Evolutionary conservation across 2,888 invertebrate species (phyloP).

Genomic region (Polydrusus tereticollis): DNA sequence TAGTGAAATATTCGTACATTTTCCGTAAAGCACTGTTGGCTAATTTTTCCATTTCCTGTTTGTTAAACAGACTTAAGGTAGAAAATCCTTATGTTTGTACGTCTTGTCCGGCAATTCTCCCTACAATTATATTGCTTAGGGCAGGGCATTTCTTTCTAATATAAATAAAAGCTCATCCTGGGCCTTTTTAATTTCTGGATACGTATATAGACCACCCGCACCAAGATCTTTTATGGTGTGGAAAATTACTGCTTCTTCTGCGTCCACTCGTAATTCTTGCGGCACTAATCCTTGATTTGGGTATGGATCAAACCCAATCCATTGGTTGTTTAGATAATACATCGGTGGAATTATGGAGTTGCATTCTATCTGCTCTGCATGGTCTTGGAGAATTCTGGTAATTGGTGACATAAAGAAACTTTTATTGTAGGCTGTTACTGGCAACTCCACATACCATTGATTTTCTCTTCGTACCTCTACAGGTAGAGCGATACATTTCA

Average conservation of each 20-base stretch:
- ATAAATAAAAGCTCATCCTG: background rate
- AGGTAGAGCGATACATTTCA: background rate
- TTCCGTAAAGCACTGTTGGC: background rate
- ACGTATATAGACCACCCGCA: background rate
- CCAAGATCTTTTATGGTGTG: slow-evolving; percentile 4
- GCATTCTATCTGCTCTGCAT: slow-evolving; percentile 33
- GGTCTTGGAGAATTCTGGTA: no score
- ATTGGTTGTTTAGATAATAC: slow-evolving; percentile 23
- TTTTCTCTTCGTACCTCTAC: slow-evolving; percentile 17
- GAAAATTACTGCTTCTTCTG: background rate
- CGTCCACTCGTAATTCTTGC: background rate
- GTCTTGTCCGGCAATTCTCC: background rate
- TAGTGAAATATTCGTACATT: background rate
- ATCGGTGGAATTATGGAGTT: slow-evolving; percentile 31
- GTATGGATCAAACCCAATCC: slow-evolving; percentile 30
- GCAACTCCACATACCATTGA: background rate
- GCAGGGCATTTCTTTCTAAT: slow-evolving; percentile 1
- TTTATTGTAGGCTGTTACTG: slow-evolving; percentile 25
- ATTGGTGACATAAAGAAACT: slow-evolving; percentile 37
- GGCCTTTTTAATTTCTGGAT: background rate
- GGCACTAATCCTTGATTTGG: background rate
- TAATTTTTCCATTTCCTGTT: background rate
- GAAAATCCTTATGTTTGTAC: background rate
- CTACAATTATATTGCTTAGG: background rate
- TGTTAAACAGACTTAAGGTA: background rate